phyloP scores from a whole-genome alignment of 2,113 vertebrate species.

The Corythornis cristatus region DNA sequence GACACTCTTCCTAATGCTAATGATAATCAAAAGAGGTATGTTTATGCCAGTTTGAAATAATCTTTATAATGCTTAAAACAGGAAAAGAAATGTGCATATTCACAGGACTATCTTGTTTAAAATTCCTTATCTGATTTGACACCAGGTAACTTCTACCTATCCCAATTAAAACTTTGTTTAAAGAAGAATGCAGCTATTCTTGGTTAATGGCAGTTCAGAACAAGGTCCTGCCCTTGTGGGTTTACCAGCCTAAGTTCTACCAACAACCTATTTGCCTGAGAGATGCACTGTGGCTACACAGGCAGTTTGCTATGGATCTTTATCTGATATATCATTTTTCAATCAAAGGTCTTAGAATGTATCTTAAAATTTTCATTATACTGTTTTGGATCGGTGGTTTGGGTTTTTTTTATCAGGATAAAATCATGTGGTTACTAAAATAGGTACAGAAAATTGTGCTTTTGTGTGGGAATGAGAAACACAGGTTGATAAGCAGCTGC shows the following conservation, averaged over 20 bases:
- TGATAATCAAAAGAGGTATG: neutral
- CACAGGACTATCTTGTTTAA: neutral
- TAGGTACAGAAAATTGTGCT: neutral
- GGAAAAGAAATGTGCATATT: neutral
- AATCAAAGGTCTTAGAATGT: neutral
- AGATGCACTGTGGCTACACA: neutral
- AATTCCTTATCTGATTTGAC: neutral
- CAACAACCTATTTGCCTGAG: neutral
- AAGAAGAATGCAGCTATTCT: neutral
- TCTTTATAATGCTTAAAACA: neutral
- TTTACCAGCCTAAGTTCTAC: neutral
- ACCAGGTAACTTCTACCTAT: neutral
- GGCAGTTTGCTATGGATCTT: neutral
- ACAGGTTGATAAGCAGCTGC: neutral
- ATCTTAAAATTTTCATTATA: neutral
- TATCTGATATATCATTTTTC: neutral
- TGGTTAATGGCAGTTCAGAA: neutral
- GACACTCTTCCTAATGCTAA: neutral
- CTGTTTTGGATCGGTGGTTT: neutral
- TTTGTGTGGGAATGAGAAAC: neutral
- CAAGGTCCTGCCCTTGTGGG: neutral
- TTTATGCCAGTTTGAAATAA: constrained; percentile 1
- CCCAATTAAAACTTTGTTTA: neutral
- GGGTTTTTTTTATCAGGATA: neutral
- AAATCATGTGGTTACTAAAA: neutral